Conservation (phyloP, 2,888 invertebrate genomes). For the Drymonia ruficornis region DNA sequence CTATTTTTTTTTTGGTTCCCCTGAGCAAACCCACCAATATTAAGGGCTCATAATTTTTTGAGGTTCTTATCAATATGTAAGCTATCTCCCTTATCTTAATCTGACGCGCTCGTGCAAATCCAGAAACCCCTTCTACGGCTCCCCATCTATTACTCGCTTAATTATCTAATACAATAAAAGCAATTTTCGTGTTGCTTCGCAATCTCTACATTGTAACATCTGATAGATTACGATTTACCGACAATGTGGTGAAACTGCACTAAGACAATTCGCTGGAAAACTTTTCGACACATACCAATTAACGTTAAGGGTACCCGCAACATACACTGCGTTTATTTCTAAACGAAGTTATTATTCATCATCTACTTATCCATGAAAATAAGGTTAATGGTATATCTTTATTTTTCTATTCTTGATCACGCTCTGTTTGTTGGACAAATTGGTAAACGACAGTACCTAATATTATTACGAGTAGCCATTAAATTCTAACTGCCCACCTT, state of each 20-base stretch:
- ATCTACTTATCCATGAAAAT: slow-evolving; percentile 61
- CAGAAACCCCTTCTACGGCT: too few relatives aligned
- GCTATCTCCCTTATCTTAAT: too few relatives aligned
- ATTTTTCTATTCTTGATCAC: slow-evolving; percentile 45
- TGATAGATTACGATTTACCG: background rate
- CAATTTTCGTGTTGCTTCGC: background rate
- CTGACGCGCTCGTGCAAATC: too few relatives aligned
- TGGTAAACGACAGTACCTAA: slow-evolving; percentile 6
- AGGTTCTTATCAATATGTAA: too few relatives aligned
- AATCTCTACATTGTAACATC: background rate
- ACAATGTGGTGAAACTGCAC: background rate
- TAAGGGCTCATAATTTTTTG: too few relatives aligned
- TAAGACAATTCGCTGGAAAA: slow-evolving; percentile 3
- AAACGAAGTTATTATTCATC: slow-evolving; percentile 47
- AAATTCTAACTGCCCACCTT: too few relatives aligned
- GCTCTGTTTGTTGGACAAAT: slow-evolving; percentile 47
- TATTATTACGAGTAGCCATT: too few relatives aligned
- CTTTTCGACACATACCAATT: slow-evolving; percentile 17
- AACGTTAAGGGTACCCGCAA: slow-evolving; percentile 12
- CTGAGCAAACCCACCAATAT: too few relatives aligned
- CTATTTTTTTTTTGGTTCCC: too few relatives aligned
- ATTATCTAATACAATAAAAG: background rate
- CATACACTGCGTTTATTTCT: slow-evolving; percentile 30
- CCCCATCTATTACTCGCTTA: too few relatives aligned
- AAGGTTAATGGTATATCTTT: slow-evolving; percentile 54